phyloP scores from a whole-genome alignment of 2,888 invertebrate genomes.

The Anthrax anthrax region DNA sequence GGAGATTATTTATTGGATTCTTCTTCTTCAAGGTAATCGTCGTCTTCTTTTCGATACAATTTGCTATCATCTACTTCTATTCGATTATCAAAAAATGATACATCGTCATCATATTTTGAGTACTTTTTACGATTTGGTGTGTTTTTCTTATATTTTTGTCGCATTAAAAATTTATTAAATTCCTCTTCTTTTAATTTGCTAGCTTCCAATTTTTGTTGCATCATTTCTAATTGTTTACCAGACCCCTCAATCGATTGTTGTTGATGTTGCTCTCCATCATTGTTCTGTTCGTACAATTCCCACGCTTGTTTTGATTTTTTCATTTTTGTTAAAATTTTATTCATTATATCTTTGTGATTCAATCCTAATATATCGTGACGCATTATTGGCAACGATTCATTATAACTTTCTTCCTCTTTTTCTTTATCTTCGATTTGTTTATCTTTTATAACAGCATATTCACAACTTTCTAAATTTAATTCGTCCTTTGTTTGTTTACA shows the following conservation, averaged over 20 bases:
- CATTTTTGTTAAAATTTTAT: constrained; percentile 37
- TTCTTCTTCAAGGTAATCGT: constrained; percentile 22
- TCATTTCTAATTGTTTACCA: not conserved
- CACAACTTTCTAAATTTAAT: not conserved
- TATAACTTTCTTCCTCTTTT: constrained; percentile 18
- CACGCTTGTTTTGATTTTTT: constrained; percentile 42
- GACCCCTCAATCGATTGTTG: not conserved
- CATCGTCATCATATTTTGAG: constrained; percentile 6
- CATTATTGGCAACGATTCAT: constrained; percentile 50
- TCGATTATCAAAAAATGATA: not conserved
- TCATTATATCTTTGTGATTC: constrained; percentile 50
- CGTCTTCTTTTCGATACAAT: constrained; percentile 11
- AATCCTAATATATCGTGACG: constrained; percentile 55
- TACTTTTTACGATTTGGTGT: constrained; percentile 20
- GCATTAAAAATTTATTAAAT: constrained; percentile 18
- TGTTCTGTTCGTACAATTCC: constrained; percentile 22
- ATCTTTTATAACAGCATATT: not conserved
- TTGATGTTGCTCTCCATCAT: no score
- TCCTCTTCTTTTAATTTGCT: constrained; percentile 8
- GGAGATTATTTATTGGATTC: constrained; percentile 6
- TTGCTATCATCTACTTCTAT: not conserved
- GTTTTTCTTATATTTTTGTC: constrained; percentile 15
- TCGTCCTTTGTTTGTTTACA: not conserved
- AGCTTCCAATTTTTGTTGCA: not conserved
- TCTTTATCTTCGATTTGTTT: not conserved